These are phyloP conservation scores for Planiliza haematocheilus DNA, from an alignment of 2,113 vertebrate species.

Conservation along the genomic window DNA sequence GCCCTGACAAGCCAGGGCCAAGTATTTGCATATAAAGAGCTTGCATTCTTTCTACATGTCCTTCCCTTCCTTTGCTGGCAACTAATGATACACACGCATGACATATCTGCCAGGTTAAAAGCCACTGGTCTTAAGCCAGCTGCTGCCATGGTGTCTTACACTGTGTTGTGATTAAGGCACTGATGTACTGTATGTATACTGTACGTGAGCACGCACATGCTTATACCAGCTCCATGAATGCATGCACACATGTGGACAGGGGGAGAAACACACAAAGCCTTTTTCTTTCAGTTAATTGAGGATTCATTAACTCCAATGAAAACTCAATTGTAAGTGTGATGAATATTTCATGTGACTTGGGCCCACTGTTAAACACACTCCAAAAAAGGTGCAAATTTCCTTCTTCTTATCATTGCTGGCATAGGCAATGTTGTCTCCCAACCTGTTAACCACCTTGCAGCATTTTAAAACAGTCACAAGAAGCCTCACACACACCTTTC, in stretches of 20 bases:
- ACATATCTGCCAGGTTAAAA: slow-evolving; percentile 68
- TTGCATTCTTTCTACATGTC: slow-evolving; percentile 43
- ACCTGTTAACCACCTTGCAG: slow-evolving; percentile 47
- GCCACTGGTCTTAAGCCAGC: slow-evolving; percentile 60
- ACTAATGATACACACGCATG: slow-evolving; percentile 67
- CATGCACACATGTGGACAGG: slow-evolving; percentile 16
- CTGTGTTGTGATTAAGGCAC: slow-evolving; percentile 53
- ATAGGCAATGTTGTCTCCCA: slow-evolving; percentile 13
- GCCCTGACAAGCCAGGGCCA: slow-evolving; percentile 72
- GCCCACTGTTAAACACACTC: slow-evolving; percentile 47
- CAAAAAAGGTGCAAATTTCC: slow-evolving; percentile 45
- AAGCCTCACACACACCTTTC: slow-evolving; percentile 29
- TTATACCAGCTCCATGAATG: neutral
- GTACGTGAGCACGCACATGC: neutral
- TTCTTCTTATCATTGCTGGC: slow-evolving; percentile 6
- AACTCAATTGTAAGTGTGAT: slow-evolving; percentile 56
- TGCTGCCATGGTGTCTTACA: slow-evolving; percentile 42
- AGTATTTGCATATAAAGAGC: slow-evolving; percentile 76
- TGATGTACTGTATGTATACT: slow-evolving; percentile 14
- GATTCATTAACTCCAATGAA: slow-evolving; percentile 58
- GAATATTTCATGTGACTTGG: slow-evolving; percentile 64
- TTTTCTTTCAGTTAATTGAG: slow-evolving; percentile 48
- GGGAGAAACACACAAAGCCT: slow-evolving; percentile 1
- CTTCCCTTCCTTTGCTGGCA: slow-evolving; percentile 50
- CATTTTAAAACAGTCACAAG: slow-evolving; percentile 5